Conservation (phyloP, 2,797 vertebrate genomes). For the Sus cebifrons region DNA sequence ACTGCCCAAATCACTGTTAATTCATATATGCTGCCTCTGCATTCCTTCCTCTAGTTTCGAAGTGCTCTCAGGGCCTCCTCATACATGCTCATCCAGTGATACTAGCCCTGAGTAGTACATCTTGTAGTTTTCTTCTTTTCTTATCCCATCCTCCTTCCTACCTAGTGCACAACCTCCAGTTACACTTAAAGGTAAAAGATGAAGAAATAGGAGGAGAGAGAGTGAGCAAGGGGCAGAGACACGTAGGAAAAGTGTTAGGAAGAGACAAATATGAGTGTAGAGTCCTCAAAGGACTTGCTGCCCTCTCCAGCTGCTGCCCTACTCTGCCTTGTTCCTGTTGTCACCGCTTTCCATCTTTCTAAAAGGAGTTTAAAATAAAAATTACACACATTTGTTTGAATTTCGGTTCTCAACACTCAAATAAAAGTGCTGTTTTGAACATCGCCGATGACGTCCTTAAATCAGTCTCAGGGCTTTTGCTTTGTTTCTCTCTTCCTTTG, state of each 20-base stretch:
- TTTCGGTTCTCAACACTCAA: constrained; percentile 19
- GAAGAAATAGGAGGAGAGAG: background rate
- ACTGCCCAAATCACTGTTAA: background rate
- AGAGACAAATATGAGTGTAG: background rate
- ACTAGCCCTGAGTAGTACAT: background rate
- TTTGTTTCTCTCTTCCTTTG: constrained; percentile 40
- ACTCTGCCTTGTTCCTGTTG: background rate
- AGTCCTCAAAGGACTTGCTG: background rate
- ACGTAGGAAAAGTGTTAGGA: background rate
- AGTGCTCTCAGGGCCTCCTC: background rate
- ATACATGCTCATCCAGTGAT: background rate
- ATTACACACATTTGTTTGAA: constrained; percentile 51
- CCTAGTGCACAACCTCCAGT: background rate
- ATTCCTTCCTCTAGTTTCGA: background rate
- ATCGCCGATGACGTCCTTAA: background rate
- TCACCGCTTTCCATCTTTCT: background rate
- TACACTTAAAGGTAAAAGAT: constrained; percentile 34
- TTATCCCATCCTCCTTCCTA: background rate
- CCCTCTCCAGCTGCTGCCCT: background rate
- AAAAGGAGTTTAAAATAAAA: constrained; percentile 63
- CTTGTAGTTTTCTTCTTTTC: constrained; percentile 26
- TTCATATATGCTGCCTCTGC: background rate
- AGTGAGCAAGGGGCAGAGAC: background rate
- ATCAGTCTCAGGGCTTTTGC: constrained; percentile 44
- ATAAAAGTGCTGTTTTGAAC: constrained; percentile 52